Base-by-base conservation (phyloP, 2,888 invertebrate genomes). In the Leptodirus hochenwartii region DNA sequence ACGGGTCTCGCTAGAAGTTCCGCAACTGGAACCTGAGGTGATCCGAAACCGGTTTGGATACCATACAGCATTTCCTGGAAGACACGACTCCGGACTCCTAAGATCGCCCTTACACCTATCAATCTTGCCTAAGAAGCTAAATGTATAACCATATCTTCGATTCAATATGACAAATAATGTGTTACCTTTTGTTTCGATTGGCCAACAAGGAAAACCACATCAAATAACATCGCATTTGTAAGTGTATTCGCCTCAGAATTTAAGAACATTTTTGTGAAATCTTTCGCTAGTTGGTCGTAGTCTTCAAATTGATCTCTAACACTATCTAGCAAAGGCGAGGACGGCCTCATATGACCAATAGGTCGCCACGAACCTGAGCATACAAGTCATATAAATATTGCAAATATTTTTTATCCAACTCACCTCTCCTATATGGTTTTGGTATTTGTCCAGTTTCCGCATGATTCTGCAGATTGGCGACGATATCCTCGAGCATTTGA, bases 391-490 rank as follows among this genome's bases (percentile, higher is more conserved):
- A 20, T 8, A 20, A 20, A 20, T 20, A 20, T 6, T 20, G 20
- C 20, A n/a, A n/a, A n/a, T n/a, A n/a, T 20, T 8, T 20, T 24
- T 6, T 10, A 24, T 6, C 11, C 11, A 9, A 6, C 25, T 6
- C 47, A 69, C 78, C 78, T 62, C 73, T 69, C 56, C 87, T 66
- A 53, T 90, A 90, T 14, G 90, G 88, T 58, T 90, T 90, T 6
- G 90, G 90, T 54, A 90, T 90, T 58, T 90, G 87, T 35, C 90
- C 90, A 24, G 90, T 90, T 58, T 90, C 88, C 1, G 85, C 87
- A 48, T 90, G 88, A 57, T 90, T 90, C 42, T 85, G 84, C 42
- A 90, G 58, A 58, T 90, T 90, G 39, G 87, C 87, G 5, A 90
- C 88, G 35, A 90, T 80, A 48, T 90, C 90, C 54, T 90, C 88